Evolutionary conservation across 2,797 vertebrate species (phyloP).

Genomic region (Apodemus agrarius): DNA sequence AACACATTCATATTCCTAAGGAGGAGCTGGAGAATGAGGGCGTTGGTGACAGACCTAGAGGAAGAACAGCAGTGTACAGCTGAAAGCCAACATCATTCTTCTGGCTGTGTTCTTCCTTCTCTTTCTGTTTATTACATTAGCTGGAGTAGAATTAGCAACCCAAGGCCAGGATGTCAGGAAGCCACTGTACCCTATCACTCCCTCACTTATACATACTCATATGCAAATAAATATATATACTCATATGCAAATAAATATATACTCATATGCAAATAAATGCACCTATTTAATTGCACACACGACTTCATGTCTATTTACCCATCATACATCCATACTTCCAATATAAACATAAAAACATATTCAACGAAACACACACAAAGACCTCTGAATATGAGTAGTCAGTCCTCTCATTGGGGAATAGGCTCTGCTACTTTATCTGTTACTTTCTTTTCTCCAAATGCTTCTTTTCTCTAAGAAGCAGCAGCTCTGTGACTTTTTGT

Average conservation of each 20-base stretch:
- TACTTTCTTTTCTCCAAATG: not conserved
- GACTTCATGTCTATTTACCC: not conserved
- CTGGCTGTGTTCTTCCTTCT: not conserved
- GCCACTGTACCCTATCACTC: too few species aligned
- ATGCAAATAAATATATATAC: not conserved
- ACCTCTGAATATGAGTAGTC: not conserved
- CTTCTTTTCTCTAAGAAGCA: not conserved
- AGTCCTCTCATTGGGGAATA: not conserved
- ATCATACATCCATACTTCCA: not conserved
- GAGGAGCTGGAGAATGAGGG: not conserved
- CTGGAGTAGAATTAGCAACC: not conserved
- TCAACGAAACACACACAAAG: not conserved
- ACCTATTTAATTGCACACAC: not conserved
- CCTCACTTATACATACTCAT: not conserved
- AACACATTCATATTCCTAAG: not conserved
- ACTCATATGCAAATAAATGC: not conserved
- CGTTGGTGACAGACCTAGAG: not conserved
- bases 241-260: not conserved
- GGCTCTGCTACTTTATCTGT: not conserved
- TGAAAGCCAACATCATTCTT: not conserved
- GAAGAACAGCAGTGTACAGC: not conserved
- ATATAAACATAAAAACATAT: not conserved
- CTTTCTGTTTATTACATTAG: not conserved
- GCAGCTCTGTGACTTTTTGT: not conserved
- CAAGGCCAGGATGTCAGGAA: not conserved